phyloP scores from a whole-genome alignment of 2,113 vertebrate species.

The Delphinapterus leucas region DNA sequence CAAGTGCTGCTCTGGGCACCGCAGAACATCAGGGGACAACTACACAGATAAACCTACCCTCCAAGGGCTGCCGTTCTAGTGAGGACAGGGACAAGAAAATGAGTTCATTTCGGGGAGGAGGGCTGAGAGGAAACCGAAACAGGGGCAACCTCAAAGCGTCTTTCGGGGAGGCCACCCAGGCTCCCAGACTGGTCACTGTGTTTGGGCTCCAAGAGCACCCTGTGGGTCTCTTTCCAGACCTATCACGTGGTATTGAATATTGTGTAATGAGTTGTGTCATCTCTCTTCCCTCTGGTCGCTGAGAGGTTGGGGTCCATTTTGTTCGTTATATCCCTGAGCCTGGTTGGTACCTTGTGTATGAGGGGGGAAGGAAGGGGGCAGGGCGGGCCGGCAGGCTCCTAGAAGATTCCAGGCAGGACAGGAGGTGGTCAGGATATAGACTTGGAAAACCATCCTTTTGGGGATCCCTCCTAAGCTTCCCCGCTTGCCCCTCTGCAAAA shows the following conservation, averaged over 20 bases:
- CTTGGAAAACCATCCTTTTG: background rate
- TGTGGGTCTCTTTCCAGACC: background rate
- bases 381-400: background rate
- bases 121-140: too few species aligned
- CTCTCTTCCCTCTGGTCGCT: background rate
- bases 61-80: fast-evolving
- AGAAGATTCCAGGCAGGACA: background rate
- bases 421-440: background rate
- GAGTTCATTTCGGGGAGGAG: background rate
- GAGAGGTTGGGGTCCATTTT: background rate
- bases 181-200: background rate
- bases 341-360: fast-evolving
- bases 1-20: background rate
- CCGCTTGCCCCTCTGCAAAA: background rate
- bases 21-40: fast-evolving
- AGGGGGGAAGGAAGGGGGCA: background rate
- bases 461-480: fast-evolving
- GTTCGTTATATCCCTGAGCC: fast-evolving
- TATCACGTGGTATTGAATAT: fast-evolving
- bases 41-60: background rate
- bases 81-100: fast-evolving
- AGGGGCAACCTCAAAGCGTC: too few species aligned
- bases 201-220: too few species aligned
- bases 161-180: background rate
- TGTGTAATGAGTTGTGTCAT: fast-evolving